Evolutionary conservation across 2,113 vertebrate species (phyloP), one percentile per base, ranked within the genome.

Genomic region (Oncorhynchus kisutch): DNA sequence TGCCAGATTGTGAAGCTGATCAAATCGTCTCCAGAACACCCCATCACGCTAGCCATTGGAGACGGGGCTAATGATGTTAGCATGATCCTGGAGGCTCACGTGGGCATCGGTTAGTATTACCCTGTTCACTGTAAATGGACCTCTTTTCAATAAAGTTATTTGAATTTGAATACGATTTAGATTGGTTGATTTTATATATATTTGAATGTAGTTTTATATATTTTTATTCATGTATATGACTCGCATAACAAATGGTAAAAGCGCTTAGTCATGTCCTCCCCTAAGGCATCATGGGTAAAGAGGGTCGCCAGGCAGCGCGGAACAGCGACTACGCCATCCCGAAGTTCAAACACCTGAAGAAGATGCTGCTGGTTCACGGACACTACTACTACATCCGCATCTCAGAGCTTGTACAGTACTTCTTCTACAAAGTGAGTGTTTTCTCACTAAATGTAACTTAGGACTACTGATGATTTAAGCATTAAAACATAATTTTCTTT

Each of bases 51-150:
- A 69, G 97, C 97, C 3, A 84, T 99, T 2, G 97, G 97, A 12
- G 97, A 99, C 1, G 97, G 97, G 1, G 97, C 97, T 0, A 99
- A 99, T 22, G 97, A 99, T n/a, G 97, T 99, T 90, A 99, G 97
- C 91, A 99, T 99, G 97, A 99, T 99, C 86, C 92, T 99, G 49
- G 98, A 99, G 89, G 98, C 98, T 49, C 98, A 99, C 0, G 98
- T 99, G 72, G 98, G 98, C 82, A 96, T 99, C 62, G 98, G 98
- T 99, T 73, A 91, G 95, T 64, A 14, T 2, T 20, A 12, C 9
- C n/a, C 51, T 22, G n/a, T 62, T 22, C 59, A 54, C 51, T 54
- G 51, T 18, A 16, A 13, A 54, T 54, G 3, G 4, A 12, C 5
- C 60, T 64, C 60, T 22, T 12, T 64, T 25, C 25, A 66, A 62